Evolutionary conservation across 1,140 invertebrate genomes (phyloP).

Genomic region (Drosophila triauraria): DNA sequence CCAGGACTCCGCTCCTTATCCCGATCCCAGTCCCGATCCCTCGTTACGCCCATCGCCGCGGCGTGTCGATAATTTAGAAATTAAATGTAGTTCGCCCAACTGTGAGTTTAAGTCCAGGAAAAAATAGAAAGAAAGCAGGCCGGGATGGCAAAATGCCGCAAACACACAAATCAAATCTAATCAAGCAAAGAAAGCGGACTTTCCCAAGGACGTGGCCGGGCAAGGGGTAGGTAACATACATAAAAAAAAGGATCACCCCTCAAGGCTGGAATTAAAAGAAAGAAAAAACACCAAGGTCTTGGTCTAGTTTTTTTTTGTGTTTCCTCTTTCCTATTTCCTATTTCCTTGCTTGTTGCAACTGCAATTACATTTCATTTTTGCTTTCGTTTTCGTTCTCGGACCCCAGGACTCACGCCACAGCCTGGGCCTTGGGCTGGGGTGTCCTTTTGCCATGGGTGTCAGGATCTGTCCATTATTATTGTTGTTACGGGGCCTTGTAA

Average conservation of each 20-base stretch:
- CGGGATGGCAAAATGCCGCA: conserved; percentile 63
- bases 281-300: conserved; percentile 56
- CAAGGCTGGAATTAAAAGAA: conserved; percentile 15
- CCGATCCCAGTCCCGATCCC: conserved; percentile 4
- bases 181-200: conserved; percentile 75
- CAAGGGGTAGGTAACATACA: conserved; percentile 42
- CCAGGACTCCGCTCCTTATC: background rate
- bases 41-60: conserved; percentile 66
- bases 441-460: conserved; percentile 65
- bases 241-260: conserved; percentile 56
- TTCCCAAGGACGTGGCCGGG: conserved; percentile 55
- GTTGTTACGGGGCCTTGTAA: conserved; percentile 56
- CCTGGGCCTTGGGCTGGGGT: conserved; percentile 26
- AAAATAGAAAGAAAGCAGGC: background rate
- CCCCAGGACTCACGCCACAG: conserved; percentile 45
- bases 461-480: conserved; percentile 49
- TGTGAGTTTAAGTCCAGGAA: conserved; percentile 3
- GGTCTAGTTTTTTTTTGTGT: conserved; percentile 62
- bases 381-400: conserved; percentile 48
- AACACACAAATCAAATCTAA: conserved; percentile 81
- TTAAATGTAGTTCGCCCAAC: conserved; percentile 66
- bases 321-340: conserved; percentile 1
- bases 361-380: conserved; percentile 72
- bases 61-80: conserved; percentile 78
- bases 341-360: conserved; percentile 44